These are phyloP conservation scores for Melanocharis versteri DNA, from an alignment of 2,113 vertebrate species.

Conservation along the genomic window DNA sequence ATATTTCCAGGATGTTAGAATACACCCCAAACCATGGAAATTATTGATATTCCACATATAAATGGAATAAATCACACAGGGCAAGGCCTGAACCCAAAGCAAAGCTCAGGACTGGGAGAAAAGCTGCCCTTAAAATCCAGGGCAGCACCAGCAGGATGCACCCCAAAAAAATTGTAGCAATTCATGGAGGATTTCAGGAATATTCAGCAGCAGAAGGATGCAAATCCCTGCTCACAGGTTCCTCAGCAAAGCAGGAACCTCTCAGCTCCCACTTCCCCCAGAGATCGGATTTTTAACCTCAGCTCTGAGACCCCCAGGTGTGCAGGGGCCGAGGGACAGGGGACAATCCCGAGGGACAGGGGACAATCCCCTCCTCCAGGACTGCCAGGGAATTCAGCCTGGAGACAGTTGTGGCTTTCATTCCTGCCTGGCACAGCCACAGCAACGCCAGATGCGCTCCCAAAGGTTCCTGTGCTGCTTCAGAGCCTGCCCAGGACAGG, in stretches of 20 bases:
- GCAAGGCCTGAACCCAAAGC: background rate
- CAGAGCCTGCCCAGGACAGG: background rate
- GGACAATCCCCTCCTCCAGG: background rate
- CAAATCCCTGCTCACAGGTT: background rate
- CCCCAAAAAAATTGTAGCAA: background rate
- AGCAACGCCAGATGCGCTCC: background rate
- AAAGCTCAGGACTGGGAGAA: background rate
- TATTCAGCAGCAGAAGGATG: background rate
- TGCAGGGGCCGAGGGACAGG: fast-evolving
- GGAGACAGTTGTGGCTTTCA: background rate
- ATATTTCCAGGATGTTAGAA: fast-evolving
- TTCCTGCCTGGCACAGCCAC: background rate
- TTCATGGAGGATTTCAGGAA: background rate
- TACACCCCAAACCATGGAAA: fast-evolving
- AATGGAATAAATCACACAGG: background rate
- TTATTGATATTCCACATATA: background rate
- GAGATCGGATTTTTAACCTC: background rate
- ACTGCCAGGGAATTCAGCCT: background rate
- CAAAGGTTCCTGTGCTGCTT: background rate
- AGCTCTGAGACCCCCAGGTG: fast-evolving
- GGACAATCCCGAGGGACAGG: background rate
- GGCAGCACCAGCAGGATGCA: background rate
- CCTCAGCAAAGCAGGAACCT: too few relatives aligned
- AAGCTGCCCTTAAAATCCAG: background rate
- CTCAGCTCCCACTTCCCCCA: background rate